These are phyloP conservation scores for Scartelaos histophorus DNA, from an alignment of 2,113 vertebrate species.

Conservation along the genomic window DNA sequence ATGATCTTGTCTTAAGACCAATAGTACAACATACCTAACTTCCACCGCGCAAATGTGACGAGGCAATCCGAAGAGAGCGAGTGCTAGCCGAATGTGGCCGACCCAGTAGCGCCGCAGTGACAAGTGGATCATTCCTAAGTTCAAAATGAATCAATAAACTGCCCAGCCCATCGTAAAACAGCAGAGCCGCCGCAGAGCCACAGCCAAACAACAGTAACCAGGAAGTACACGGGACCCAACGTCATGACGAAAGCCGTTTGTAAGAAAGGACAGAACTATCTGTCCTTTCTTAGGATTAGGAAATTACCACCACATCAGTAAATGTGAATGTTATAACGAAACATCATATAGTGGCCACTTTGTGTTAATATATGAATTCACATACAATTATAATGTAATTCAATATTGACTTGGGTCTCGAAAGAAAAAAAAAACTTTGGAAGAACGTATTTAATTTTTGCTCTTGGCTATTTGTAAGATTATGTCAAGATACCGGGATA, in stretches of 20 bases:
- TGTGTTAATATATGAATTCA: no score
- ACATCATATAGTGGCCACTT: no score
- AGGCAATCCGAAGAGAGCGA: conserved; percentile 67
- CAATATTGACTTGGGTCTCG: no score
- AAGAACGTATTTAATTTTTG: no score
- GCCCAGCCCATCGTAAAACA: background rate
- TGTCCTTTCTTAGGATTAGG: no score
- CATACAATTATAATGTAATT: no score
- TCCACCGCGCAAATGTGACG: conserved; percentile 21
- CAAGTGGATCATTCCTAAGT: conserved; percentile 52
- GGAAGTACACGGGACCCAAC: conserved; percentile 52
- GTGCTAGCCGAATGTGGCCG: conserved; percentile 52
- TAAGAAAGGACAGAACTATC: no score
- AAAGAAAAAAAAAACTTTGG: no score
- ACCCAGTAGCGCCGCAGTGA: conserved; percentile 33
- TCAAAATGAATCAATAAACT: background rate
- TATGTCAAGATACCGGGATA: no score
- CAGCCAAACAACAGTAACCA: conserved; percentile 27
- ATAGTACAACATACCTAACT: conserved; percentile 47
- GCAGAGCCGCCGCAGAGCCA: background rate
- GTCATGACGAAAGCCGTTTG: conserved; percentile 30
- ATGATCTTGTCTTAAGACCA: background rate
- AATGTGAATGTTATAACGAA: no score
- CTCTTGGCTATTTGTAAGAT: no score
- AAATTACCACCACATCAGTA: no score